Conservation (phyloP, 2,888 invertebrate species). For the Metallyticus violacea region DNA sequence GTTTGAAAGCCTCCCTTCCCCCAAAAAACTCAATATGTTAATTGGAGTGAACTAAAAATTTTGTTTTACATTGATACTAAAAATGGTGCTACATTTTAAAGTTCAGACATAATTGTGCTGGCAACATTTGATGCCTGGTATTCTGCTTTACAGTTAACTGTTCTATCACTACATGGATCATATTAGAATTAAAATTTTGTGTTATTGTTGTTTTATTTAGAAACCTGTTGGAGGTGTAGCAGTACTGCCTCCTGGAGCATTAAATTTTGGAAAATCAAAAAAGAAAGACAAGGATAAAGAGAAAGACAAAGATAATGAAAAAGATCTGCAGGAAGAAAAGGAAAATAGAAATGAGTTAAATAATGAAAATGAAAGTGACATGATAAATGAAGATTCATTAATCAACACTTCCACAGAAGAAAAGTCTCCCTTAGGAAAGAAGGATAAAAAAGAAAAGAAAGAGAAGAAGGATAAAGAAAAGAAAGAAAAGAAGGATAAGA, state of each 20-base stretch:
- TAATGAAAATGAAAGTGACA: slow-evolving; percentile 37
- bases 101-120: not conserved
- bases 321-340: slow-evolving; percentile 37
- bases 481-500: slow-evolving; percentile 43
- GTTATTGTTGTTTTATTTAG: slow-evolving; percentile 46
- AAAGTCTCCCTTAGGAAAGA: slow-evolving; percentile 23
- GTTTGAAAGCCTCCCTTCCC: too few species aligned
- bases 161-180: too few species aligned
- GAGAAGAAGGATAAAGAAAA: slow-evolving; percentile 41
- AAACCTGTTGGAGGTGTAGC: slow-evolving; percentile 82
- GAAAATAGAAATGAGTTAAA: slow-evolving; percentile 38
- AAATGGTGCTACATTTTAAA: too few species aligned
- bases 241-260: slow-evolving; percentile 67
- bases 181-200: not conserved
- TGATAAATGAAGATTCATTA: slow-evolving; percentile 23
- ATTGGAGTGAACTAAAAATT: too few species aligned
- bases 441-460: slow-evolving; percentile 32
- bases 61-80: too few species aligned
- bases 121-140: not conserved
- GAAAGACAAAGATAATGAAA: slow-evolving; percentile 36
- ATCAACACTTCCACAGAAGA: slow-evolving; percentile 26
- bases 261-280: slow-evolving; percentile 51
- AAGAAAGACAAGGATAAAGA: slow-evolving; percentile 53
- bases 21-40: too few species aligned
- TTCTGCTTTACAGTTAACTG: not conserved